phyloP scores from a whole-genome alignment of 2,888 invertebrate species.

The Lasioglossum morio region DNA sequence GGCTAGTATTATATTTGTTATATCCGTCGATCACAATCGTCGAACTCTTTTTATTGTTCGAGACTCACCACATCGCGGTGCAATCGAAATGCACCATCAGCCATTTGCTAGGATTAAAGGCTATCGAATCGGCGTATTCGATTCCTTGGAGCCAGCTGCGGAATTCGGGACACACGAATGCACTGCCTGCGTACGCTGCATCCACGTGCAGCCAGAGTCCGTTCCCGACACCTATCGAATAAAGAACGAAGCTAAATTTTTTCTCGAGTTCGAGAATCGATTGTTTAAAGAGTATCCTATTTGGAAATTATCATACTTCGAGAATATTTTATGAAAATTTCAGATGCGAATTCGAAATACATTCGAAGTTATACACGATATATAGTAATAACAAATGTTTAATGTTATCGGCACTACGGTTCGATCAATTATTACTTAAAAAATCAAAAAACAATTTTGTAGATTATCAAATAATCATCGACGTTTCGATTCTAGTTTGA shows the following conservation, averaged over 20 bases:
- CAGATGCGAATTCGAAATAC: no score
- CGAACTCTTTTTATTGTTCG: background rate
- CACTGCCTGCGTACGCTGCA: conserved; percentile 98
- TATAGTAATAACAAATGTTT: no score
- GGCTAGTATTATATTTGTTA: background rate
- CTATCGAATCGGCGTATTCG: conserved; percentile 97
- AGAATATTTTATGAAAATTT: no score
- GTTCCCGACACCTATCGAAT: conserved; percentile 88
- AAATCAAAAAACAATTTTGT: no score
- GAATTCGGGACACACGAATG: conserved; percentile 98
- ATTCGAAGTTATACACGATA: no score
- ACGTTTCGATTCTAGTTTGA: no score
- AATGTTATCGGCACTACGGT: no score
- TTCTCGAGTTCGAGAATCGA: no score
- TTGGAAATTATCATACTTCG: no score
- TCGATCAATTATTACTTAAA: no score
- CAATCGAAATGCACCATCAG: conserved; percentile 99
- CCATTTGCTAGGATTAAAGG: conserved; percentile 99
- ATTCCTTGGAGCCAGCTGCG: conserved; percentile 95
- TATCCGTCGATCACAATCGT: background rate
- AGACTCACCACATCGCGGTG: conserved; percentile 97
- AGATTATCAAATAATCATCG: no score
- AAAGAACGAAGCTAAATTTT: background rate
- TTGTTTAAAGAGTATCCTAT: no score
- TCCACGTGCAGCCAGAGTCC: conserved; percentile 98